Evolutionary conservation across 2,888 invertebrate genomes (phyloP).

Genomic region (Drosophila testacea): DNA sequence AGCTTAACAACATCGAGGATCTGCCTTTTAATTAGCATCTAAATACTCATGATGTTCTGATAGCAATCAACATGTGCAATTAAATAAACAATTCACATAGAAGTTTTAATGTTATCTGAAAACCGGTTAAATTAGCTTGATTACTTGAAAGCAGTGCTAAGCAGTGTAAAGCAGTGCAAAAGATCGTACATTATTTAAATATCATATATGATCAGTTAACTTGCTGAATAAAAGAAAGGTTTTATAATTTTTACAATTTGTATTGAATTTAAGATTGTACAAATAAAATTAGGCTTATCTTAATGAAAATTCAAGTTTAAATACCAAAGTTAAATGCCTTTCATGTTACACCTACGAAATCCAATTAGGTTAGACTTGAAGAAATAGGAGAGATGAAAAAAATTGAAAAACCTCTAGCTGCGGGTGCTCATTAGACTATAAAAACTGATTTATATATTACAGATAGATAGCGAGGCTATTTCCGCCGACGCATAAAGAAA

Average conservation of each 20-base stretch:
- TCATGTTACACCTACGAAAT: conserved; percentile 7
- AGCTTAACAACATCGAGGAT: neutral
- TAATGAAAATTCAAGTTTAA: conserved; percentile 4
- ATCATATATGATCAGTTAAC: neutral
- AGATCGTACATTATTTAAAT: neutral
- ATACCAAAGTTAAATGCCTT: neutral
- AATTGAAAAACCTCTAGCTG: conserved; percentile 9
- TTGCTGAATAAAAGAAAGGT: neutral
- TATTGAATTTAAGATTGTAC: neutral
- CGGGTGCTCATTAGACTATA: conserved; percentile 23
- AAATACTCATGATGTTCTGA: conserved; percentile 1
- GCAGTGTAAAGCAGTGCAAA: neutral
- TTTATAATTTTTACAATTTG: neutral
- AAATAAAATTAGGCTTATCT: conserved; percentile 2
- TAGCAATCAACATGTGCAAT: conserved; percentile 6
- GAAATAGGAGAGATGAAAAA: neutral
- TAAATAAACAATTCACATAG: conserved; percentile 10
- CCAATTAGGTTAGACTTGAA: neutral
- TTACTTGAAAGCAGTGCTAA: neutral
- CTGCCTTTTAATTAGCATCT: neutral
- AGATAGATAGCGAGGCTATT: conserved; percentile 24
- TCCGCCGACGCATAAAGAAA: conserved; percentile 41
- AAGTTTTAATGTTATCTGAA: neutral
- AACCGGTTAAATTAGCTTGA: neutral
- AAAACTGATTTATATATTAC: conserved; percentile 23